Evolutionary conservation across 2,113 vertebrate genomes (phyloP).

Genomic region (Pterophyllum scalare): DNA sequence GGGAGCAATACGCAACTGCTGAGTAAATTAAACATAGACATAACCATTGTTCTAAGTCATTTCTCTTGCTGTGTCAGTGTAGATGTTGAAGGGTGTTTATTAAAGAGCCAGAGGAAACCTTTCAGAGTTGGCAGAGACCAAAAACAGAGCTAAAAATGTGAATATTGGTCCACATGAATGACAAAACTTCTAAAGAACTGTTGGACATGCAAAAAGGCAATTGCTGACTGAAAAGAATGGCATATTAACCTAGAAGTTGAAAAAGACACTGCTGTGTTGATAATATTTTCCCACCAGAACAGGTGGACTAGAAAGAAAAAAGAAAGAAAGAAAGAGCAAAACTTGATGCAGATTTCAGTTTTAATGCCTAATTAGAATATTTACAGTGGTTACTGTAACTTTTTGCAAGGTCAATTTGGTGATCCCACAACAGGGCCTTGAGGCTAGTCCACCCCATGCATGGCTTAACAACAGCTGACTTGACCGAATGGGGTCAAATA

Average conservation of each 20-base stretch:
- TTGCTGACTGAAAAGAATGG: neutral
- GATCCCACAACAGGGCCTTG: conserved; percentile 31
- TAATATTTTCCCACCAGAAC: too few species aligned
- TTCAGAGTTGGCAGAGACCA: too few species aligned
- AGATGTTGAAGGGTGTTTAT: too few species aligned
- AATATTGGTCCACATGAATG: too few species aligned
- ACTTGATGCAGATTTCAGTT: neutral
- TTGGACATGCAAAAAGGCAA: too few species aligned
- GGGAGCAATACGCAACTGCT: too few species aligned
- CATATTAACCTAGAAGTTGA: neutral
- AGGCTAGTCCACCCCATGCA: conserved; percentile 19
- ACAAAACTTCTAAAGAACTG: too few species aligned
- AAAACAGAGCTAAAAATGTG: too few species aligned
- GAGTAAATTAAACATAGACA: too few species aligned
- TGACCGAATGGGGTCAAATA: conserved; percentile 68
- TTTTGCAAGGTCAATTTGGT: conserved; percentile 27
- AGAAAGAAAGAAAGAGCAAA: neutral
- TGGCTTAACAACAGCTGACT: conserved; percentile 29
- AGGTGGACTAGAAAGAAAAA: neutral
- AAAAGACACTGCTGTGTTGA: neutral
- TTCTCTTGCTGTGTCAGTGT: too few species aligned
- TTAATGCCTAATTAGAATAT: neutral
- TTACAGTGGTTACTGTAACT: conserved; percentile 1
- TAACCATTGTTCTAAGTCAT: too few species aligned
- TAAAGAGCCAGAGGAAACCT: too few species aligned